A percentile compares a stretch with the other conserved stretches of the same genome.
Evolutionary conservation across 2,113 vertebrate genomes (phyloP).

Genomic region (Poecile atricapillus): DNA sequence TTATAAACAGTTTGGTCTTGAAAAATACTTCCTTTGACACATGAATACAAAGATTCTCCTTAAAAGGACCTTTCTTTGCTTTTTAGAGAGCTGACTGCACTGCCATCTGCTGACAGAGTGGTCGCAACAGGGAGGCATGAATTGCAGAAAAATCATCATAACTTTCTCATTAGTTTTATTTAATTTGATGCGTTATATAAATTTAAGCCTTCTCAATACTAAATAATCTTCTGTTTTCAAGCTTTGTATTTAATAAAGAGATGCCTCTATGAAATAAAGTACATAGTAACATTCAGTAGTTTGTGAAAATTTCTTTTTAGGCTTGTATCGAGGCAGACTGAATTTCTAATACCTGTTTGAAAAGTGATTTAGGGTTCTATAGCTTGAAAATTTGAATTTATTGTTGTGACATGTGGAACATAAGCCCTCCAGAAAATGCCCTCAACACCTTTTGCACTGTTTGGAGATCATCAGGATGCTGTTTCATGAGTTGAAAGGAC

Average conservation of each 20-base stretch:
- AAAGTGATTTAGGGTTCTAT: background rate
- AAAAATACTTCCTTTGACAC: background rate
- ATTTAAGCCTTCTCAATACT: background rate
- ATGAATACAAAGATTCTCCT: background rate
- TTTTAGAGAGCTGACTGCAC: background rate
- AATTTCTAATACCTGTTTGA: background rate
- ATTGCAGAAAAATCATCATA: background rate
- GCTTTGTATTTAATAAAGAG: background rate
- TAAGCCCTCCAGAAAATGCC: background rate
- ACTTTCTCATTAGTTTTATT: background rate
- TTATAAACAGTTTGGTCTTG: background rate
- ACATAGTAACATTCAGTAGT: background rate
- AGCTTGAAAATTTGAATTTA: background rate
- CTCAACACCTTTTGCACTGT: background rate
- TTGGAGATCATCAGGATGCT: background rate
- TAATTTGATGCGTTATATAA: background rate
- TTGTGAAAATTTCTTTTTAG: background rate
- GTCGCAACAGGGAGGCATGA: background rate
- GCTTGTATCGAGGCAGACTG: background rate
- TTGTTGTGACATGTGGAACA: background rate
- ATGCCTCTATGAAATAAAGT: background rate
- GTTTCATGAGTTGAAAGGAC: background rate
- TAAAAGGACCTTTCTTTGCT: background rate
- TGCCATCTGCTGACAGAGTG: conserved; percentile 46
- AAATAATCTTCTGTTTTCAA: background rate